Conservation (phyloP, 2,797 vertebrate genomes). For the Columba guinea region DNA sequence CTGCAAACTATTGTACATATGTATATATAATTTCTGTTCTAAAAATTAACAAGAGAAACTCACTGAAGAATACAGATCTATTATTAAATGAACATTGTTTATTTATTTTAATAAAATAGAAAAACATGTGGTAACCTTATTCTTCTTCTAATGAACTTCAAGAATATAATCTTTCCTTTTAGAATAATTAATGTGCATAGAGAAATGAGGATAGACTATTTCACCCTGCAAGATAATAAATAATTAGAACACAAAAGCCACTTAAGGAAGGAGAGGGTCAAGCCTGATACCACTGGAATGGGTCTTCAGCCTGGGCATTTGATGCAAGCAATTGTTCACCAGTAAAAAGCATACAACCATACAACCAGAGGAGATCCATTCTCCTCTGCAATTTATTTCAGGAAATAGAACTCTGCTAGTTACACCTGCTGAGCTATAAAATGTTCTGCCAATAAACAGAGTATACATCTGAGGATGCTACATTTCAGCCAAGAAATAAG, state of each 20-base stretch:
- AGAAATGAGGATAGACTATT: neutral
- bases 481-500: neutral
- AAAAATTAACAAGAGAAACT: neutral
- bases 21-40: neutral
- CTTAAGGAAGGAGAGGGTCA: neutral
- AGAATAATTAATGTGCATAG: neutral
- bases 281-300: neutral
- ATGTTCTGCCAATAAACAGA: slow-evolving; percentile 14
- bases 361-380: neutral
- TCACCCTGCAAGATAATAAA: neutral
- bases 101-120: neutral
- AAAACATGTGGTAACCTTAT: neutral
- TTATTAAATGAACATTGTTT: neutral
- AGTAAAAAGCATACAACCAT: neutral
- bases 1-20: neutral
- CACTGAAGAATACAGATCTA: neutral
- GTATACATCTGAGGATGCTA: neutral
- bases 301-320: neutral
- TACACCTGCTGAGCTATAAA: slow-evolving; percentile 39
- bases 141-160: neutral
- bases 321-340: neutral
- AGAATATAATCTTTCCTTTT: neutral
- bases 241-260: neutral
- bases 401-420: slow-evolving; percentile 34
- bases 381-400: slow-evolving; percentile 46